Conservation (phyloP, 2,888 invertebrate species). For the Thera britannica region DNA sequence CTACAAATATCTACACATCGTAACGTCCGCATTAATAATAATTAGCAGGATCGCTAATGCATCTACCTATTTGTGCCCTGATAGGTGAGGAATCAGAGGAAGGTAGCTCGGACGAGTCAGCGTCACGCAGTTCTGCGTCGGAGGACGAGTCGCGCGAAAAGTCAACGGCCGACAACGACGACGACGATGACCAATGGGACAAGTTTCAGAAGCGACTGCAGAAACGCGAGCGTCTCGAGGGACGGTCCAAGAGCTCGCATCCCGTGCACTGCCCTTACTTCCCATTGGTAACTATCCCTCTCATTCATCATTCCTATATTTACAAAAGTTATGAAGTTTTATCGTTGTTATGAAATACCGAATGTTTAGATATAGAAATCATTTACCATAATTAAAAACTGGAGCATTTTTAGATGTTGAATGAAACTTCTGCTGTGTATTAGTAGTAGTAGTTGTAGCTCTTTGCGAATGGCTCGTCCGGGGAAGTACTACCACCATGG, state of each 20-base stretch:
- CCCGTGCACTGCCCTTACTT: slow-evolving; percentile 95
- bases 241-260: slow-evolving; percentile 97
- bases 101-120: slow-evolving; percentile 75
- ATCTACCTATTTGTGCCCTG: neutral
- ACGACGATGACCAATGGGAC: slow-evolving; percentile 97
- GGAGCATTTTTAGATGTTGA: no score
- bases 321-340: no score
- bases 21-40: no score
- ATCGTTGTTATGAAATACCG: neutral
- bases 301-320: no score
- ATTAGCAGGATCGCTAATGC: neutral
- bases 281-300: neutral
- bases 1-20: no score
- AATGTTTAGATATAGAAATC: neutral
- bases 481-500: no score
- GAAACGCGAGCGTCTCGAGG: slow-evolving; percentile 95
- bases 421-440: no score
- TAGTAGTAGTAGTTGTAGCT: no score
- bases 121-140: slow-evolving; percentile 75
- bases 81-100: slow-evolving; percentile 75
- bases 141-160: slow-evolving; percentile 86
- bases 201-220: slow-evolving; percentile 95
- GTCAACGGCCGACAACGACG: slow-evolving; percentile 86
- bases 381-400: no score
- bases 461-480: no score